phyloP scores from a whole-genome alignment of 1,140 invertebrate species.

The Leptinotarsa undecemlineata region DNA sequence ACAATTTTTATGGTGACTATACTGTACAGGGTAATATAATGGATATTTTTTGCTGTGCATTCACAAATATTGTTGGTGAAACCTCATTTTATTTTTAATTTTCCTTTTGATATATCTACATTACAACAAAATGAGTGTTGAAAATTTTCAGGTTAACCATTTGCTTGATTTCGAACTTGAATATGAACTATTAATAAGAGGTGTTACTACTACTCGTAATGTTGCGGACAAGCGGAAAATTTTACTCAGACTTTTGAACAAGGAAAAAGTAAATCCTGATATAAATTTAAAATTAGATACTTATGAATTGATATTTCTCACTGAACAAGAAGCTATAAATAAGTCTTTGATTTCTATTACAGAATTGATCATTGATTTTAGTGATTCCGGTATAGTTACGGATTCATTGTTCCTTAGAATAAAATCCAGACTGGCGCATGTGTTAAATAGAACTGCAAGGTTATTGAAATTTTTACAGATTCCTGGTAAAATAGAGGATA shows the following conservation, averaged over 20 bases:
- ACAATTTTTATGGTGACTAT: no score
- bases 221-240: conserved; percentile 14
- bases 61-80: no score
- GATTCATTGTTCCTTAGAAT: background rate
- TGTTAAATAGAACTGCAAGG: background rate
- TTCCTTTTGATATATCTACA: no score
- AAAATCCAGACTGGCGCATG: background rate
- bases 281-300: background rate
- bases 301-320: background rate
- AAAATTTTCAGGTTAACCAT: conserved; percentile 10
- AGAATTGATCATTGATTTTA: conserved; percentile 7
- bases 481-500: conserved; percentile 5
- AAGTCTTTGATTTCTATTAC: conserved; percentile 1
- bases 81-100: no score
- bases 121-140: conserved; percentile 13
- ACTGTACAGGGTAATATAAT: no score
- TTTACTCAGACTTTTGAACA: background rate
- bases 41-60: no score
- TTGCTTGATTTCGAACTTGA: conserved; percentile 9
- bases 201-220: background rate
- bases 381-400: background rate
- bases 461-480: background rate
- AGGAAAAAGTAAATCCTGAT: conserved; percentile 15
- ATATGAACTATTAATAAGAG: background rate
- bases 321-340: conserved; percentile 12